These are phyloP conservation scores for Xiphorhynchus erythropygius DNA, from an alignment of 2,797 vertebrate species.

Conservation along the genomic window DNA sequence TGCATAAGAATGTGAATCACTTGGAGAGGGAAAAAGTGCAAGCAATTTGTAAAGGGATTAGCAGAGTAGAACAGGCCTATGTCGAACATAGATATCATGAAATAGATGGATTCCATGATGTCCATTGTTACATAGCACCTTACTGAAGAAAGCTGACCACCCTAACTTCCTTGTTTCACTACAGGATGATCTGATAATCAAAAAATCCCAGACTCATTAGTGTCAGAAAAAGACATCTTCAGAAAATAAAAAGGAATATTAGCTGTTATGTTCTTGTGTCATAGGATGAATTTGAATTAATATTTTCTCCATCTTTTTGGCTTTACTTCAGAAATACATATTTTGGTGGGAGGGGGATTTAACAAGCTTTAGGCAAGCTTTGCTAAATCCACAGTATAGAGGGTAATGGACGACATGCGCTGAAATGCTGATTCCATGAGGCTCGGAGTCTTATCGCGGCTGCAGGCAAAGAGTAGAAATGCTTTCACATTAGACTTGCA, in stretches of 20 bases:
- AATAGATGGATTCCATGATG: background rate
- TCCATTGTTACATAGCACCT: background rate
- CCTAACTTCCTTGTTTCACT: slow-evolving; percentile 30
- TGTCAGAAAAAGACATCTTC: slow-evolving; percentile 18
- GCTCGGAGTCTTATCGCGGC: background rate
- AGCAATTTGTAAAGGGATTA: slow-evolving; percentile 18
- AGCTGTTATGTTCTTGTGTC: background rate
- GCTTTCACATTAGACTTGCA: slow-evolving; percentile 60
- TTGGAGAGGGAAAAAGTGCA: background rate
- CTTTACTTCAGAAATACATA: slow-evolving; percentile 36
- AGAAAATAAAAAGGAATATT: background rate
- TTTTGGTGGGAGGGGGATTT: slow-evolving; percentile 8
- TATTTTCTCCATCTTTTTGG: slow-evolving; percentile 28
- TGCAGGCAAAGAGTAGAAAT: slow-evolving; percentile 39
- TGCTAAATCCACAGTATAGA: slow-evolving; percentile 33
- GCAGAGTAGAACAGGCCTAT: background rate
- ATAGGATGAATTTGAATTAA: slow-evolving; percentile 8
- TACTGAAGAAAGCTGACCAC: background rate
- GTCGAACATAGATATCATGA: background rate
- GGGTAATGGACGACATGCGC: slow-evolving; percentile 14
- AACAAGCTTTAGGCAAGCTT: slow-evolving; percentile 41
- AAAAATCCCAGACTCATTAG: background rate
- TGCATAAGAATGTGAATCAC: background rate
- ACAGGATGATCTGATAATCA: background rate
- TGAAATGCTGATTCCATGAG: slow-evolving; percentile 40